phyloP scores from a whole-genome alignment of 2,113 vertebrate species.

The Ciconia maguari region DNA sequence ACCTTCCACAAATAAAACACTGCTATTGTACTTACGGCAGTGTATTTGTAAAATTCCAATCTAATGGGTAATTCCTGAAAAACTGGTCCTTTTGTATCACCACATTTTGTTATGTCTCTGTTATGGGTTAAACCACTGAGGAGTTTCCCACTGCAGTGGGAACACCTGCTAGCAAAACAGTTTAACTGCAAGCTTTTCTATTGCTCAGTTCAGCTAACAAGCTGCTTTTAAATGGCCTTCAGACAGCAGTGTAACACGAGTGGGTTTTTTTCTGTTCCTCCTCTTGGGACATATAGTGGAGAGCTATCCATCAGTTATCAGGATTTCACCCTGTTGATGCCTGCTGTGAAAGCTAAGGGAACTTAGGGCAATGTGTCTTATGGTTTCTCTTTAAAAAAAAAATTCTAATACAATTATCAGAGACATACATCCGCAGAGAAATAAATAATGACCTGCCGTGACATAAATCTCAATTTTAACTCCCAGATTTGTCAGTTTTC shows the following conservation, averaged over 20 bases:
- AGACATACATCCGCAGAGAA: neutral
- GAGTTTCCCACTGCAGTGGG: slow-evolving; percentile 25
- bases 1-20: neutral
- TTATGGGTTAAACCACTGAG: slow-evolving; percentile 24
- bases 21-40: neutral
- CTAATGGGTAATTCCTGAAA: neutral
- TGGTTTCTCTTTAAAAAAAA: neutral
- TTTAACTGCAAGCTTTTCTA: slow-evolving; percentile 50
- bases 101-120: neutral
- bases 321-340: slow-evolving; percentile 29
- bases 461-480: slow-evolving; percentile 31
- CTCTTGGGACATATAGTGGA: slow-evolving; percentile 50
- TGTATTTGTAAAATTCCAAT: neutral
- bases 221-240: slow-evolving; percentile 55
- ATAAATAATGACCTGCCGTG: neutral
- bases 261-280: neutral
- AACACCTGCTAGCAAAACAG: slow-evolving; percentile 63
- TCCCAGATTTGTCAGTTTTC: neutral
- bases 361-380: neutral
- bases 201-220: slow-evolving; percentile 66
- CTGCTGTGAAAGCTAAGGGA: slow-evolving; percentile 6
- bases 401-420: neutral
- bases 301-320: slow-evolving; percentile 60
- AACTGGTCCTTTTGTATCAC: neutral
- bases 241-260: slow-evolving; percentile 25